A percentile compares a stretch with the other conserved stretches of the same genome.
Conservation (phyloP, 2,797 vertebrate species). For the Eulemur rubriventer region DNA sequence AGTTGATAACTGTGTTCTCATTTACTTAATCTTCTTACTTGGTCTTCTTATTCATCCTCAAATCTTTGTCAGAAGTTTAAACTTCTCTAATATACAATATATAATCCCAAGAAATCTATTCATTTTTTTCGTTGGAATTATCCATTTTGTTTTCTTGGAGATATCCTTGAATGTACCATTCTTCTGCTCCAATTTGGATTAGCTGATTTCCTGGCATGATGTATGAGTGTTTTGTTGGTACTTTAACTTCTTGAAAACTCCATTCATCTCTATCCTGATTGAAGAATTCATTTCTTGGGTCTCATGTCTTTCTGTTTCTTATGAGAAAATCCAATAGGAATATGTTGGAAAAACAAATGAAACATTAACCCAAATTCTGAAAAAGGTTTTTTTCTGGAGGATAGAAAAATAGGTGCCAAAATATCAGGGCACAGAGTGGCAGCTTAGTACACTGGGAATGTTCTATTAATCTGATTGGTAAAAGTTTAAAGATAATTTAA, state of each 20-base stretch:
- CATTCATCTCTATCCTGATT: background rate
- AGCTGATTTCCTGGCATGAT: background rate
- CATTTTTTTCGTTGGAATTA: background rate
- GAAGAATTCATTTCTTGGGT: background rate
- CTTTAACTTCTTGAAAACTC: background rate
- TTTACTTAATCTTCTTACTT: background rate
- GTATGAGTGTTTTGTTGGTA: background rate
- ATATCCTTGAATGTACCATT: background rate
- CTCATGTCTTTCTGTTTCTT: background rate
- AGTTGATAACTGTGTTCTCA: background rate
- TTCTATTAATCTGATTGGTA: background rate
- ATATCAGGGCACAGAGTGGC: background rate
- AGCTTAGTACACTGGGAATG: background rate
- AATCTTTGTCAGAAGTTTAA: slow-evolving; percentile 10
- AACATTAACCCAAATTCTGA: background rate
- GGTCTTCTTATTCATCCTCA: background rate
- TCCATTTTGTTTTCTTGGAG: background rate
- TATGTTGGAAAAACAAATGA: background rate
- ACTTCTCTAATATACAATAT: background rate
- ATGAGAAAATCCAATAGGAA: background rate
- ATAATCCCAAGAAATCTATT: background rate
- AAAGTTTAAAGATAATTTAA: background rate
- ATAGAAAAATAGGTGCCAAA: background rate
- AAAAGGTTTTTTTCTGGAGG: background rate
- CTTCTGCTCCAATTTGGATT: background rate